A percentile compares a stretch with the other conserved stretches of the same genome.
Evolutionary conservation across 2,113 vertebrate genomes (phyloP).

Genomic region (Paedocypris sp.): DNA sequence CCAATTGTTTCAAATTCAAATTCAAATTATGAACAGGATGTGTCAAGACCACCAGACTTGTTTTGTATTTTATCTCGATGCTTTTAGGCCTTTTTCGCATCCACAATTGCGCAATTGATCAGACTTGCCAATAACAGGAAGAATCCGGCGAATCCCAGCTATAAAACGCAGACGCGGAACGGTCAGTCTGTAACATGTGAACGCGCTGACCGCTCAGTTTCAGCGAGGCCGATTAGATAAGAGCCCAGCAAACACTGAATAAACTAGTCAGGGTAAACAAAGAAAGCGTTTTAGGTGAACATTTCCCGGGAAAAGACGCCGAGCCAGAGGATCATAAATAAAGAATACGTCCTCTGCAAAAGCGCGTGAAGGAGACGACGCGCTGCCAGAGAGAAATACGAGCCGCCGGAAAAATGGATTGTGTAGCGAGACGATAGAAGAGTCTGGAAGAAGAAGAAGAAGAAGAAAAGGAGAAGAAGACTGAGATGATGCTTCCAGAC

Average conservation of each 20-base stretch:
- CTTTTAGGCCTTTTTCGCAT: no score
- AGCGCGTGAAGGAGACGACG: neutral
- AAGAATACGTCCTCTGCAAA: constrained; percentile 1
- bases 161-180: no score
- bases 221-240: constrained; percentile 15
- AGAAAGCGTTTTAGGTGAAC: neutral
- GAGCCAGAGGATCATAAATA: constrained; percentile 5
- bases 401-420: neutral
- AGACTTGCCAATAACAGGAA: no score
- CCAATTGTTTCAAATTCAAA: no score
- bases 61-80: no score
- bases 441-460: neutral
- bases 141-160: no score
- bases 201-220: neutral
- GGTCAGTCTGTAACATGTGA: constrained; percentile 4
- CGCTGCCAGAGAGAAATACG: constrained; percentile 6
- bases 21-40: no score
- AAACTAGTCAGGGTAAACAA: neutral
- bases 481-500: no score
- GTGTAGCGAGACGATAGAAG: neutral
- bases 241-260: neutral
- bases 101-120: no score
- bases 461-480: neutral
- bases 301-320: constrained; percentile 2
- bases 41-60: no score